Conservation (phyloP, 2,113 vertebrate genomes). For the Corapipo altera region DNA sequence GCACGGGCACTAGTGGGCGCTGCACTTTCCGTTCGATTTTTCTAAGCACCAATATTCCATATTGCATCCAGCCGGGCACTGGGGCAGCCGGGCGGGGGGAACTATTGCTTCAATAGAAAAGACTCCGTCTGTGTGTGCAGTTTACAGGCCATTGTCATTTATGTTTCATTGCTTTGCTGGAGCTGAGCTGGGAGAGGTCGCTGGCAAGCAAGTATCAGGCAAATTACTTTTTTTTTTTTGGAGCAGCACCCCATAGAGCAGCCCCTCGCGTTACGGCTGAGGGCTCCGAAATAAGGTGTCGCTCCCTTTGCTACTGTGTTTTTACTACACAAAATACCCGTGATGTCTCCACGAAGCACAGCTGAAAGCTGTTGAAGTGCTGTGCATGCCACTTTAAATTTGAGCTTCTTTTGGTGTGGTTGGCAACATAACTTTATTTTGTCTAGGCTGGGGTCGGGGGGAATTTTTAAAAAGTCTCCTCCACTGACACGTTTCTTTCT, state of each 20-base stretch:
- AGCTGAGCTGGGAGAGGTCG: conserved; percentile 64
- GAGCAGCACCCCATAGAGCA: conserved; percentile 46
- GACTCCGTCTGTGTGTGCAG: background rate
- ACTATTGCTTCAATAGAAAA: fast-evolving
- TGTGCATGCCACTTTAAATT: background rate
- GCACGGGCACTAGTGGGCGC: conserved; percentile 4
- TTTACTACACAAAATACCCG: background rate
- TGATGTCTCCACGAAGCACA: conserved; percentile 1
- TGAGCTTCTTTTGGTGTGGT: background rate
- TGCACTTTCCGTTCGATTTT: background rate
- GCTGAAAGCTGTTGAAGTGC: background rate
- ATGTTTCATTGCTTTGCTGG: conserved; percentile 37
- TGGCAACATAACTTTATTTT: background rate
- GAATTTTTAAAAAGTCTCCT: background rate
- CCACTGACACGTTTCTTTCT: background rate
- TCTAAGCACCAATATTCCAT: background rate
- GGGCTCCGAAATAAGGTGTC: conserved; percentile 26
- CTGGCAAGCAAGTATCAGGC: conserved; percentile 50
- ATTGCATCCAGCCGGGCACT: fast-evolving
- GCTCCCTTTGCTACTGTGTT: background rate
- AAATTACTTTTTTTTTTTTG: conserved; percentile 19
- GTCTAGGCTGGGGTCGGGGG: background rate
- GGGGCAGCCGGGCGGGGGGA: background rate
- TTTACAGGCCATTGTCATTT: background rate
- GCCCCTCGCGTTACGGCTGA: conserved; percentile 47